A percentile compares a stretch with the other conserved stretches of the same genome.
Conservation (phyloP, 1,140 invertebrate species). For the Stegodyphus mimosarum region DNA sequence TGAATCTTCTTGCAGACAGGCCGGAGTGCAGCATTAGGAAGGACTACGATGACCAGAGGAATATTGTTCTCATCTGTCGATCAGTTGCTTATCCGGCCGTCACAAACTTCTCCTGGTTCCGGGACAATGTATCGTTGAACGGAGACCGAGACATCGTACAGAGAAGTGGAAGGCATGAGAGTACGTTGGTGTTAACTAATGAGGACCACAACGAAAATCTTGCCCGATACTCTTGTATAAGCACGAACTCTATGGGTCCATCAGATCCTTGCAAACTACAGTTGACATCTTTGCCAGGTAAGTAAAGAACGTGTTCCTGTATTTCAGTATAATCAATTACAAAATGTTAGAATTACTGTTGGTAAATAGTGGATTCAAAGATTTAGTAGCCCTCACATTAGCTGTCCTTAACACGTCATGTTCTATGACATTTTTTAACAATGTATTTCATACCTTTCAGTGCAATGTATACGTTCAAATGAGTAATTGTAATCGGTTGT, state of each 20-base stretch:
- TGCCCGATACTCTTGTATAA: slow-evolving; percentile 65
- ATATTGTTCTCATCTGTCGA: slow-evolving; percentile 81
- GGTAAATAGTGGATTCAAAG: too few species aligned
- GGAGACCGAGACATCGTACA: background rate
- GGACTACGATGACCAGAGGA: slow-evolving; percentile 73
- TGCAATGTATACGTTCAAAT: too few species aligned
- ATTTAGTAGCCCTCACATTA: too few species aligned
- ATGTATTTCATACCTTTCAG: too few species aligned
- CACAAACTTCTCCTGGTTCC: slow-evolving; percentile 84
- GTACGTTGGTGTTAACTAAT: background rate
- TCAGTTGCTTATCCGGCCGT: slow-evolving; percentile 83
- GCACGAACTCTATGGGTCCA: slow-evolving; percentile 58
- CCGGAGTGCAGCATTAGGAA: slow-evolving; percentile 84
- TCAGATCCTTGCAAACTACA: slow-evolving; percentile 61
- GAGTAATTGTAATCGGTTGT: too few species aligned
- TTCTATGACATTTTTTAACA: too few species aligned
- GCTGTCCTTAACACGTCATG: too few species aligned
- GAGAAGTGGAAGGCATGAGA: slow-evolving; percentile 12
- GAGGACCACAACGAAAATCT: slow-evolving; percentile 33
- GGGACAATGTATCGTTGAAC: slow-evolving; percentile 71
- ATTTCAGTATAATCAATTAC: too few species aligned
- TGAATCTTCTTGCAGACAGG: slow-evolving; percentile 74
- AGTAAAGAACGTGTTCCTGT: background rate
- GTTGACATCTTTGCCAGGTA: slow-evolving; percentile 41
- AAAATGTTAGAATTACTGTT: too few species aligned